Evolutionary conservation across 2,797 vertebrate genomes (phyloP).

Genomic region (Prionace glauca): DNA sequence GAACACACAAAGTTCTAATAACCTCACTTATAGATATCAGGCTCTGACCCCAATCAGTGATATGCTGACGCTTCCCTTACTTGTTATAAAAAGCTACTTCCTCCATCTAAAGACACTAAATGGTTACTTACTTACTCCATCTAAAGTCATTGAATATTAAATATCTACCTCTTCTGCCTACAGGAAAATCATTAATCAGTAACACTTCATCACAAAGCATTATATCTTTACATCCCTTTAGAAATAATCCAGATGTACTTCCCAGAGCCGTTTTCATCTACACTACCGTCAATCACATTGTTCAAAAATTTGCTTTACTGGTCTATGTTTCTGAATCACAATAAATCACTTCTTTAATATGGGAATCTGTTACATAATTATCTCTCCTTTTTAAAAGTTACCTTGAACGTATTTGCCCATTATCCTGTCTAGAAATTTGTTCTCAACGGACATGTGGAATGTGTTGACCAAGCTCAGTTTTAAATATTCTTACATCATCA

Average conservation of each 20-base stretch:
- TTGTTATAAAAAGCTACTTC: neutral
- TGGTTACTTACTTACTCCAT: neutral
- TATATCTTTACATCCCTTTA: neutral
- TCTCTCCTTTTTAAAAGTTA: neutral
- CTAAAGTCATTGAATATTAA: neutral
- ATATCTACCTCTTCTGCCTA: neutral
- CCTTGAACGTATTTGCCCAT: neutral
- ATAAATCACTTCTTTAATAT: neutral
- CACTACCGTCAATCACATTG: neutral
- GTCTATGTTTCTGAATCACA: no score
- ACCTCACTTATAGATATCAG: neutral
- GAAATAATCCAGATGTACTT: neutral
- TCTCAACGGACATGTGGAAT: neutral
- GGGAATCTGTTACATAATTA: neutral
- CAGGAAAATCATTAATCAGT: neutral
- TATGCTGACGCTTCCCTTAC: neutral
- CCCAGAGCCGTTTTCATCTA: neutral
- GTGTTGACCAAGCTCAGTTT: neutral
- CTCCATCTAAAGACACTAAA: no score
- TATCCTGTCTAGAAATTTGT: no score
- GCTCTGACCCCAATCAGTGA: neutral
- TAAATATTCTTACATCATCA: neutral
- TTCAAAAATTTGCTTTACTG: neutral
- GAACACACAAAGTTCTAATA: no score
- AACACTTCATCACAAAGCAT: neutral